Base-by-base conservation (phyloP, 2,888 invertebrate species). In the Julus scanicus region DNA sequence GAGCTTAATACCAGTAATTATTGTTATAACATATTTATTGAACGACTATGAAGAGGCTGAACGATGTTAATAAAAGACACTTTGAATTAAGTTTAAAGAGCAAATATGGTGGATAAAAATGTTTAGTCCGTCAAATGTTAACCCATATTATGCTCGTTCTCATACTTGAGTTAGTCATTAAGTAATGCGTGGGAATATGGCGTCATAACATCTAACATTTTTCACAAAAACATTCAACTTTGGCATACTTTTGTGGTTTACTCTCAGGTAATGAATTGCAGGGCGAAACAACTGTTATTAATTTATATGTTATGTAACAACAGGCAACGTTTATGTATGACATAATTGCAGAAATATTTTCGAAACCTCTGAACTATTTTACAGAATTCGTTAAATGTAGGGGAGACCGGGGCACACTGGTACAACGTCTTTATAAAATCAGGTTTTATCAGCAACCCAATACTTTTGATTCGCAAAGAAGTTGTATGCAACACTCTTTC, bases 1-100 rank as follows among this genome's bases (percentile, higher is more conserved):
- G 63, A 63, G 63, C 63, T 63, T 63, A 63, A 63, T 63, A 63
- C 63, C n/a, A 63, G 63, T 63, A 63, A 63, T 63, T 63, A 63
- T 63, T 63, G 63, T 63, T 63, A 63, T 63, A 63, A 63, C 63
- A 63, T 63, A n/a, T 29, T 29, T 17, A 63, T 63, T 63, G 63
- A 6, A 63, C n/a, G 63, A 48, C 9, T 48, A 48, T 48, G 48
- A 48, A 48, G 48, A 48, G 48, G 48, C 48, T 29, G 29, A 0
- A 48, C 48, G 48, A 48, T 48, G 48, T 13, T 48, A 48, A 48
- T 6, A 48, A 48, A 48, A 13, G 13, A 48, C 2, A 48, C 0
- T 48, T 48, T 48, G 1, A 48, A 48, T 48, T 11, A 9, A 48
- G 48, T 48, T 48, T 2, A 48, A 13, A 13, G 48, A 48, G 48